Conservation (phyloP, 2,113 vertebrate species). For the Xiphophorus maculatus region DNA sequence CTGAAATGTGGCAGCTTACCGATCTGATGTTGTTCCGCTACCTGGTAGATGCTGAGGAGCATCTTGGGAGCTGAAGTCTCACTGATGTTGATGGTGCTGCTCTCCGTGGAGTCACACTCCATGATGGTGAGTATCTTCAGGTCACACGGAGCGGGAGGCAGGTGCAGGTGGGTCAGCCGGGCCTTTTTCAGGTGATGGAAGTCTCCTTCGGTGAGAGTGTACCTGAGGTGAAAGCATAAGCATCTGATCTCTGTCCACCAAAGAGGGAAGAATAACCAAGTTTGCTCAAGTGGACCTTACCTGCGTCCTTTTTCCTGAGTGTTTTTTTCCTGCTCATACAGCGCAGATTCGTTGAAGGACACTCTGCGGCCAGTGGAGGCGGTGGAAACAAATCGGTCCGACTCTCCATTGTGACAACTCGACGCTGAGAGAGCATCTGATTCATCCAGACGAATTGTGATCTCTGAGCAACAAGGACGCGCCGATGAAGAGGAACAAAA, state of each 20-base stretch:
- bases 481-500: neutral
- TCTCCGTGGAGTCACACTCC: constrained; percentile 90
- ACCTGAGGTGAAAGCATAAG: constrained; percentile 74
- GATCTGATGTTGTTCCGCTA: constrained; percentile 32
- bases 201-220: constrained; percentile 95
- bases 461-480: constrained; percentile 78
- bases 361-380: constrained; percentile 87
- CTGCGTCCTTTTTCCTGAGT: constrained; percentile 91
- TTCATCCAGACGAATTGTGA: constrained; percentile 88
- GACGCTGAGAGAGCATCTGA: constrained; percentile 83
- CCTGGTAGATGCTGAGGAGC: constrained; percentile 91
- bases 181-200: constrained; percentile 98
- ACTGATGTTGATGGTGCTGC: constrained; percentile 79
- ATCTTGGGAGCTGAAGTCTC: constrained; percentile 78
- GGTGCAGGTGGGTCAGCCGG: constrained; percentile 90
- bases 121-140: constrained; percentile 96
- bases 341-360: constrained; percentile 94
- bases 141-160: constrained; percentile 79
- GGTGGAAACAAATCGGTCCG: constrained; percentile 88
- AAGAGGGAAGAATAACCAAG: neutral
- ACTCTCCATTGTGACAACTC: constrained; percentile 84
- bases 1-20: neutral
- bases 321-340: constrained; percentile 89
- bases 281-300: constrained; percentile 64
- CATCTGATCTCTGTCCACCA: neutral